A percentile compares a stretch with the other conserved stretches of the same genome.
These are phyloP conservation scores for Drosophila koepferae DNA, from an alignment of 2,888 invertebrate species.

Conservation along the genomic window DNA sequence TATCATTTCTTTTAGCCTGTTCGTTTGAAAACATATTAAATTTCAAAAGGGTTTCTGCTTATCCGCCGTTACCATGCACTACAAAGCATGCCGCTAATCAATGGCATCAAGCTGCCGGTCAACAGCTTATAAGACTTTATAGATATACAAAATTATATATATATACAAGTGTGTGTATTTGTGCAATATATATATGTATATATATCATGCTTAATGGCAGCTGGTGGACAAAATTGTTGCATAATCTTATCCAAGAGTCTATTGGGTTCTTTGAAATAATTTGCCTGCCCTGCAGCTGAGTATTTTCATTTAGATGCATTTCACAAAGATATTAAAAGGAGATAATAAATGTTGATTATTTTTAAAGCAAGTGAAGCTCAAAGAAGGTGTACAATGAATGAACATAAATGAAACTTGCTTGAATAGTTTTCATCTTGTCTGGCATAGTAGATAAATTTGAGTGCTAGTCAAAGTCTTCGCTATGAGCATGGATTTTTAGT, in stretches of 20 bases:
- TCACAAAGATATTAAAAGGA: not conserved
- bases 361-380: not conserved
- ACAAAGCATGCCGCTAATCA: slow-evolving; percentile 72
- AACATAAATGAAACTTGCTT: too few relatives aligned
- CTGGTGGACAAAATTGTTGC: slow-evolving; percentile 9
- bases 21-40: slow-evolving; percentile 67
- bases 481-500: too few relatives aligned
- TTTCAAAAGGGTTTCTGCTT: slow-evolving; percentile 62
- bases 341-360: not conserved
- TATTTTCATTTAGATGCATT: not conserved
- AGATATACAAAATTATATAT: slow-evolving; percentile 10
- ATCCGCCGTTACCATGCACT: slow-evolving; percentile 34
- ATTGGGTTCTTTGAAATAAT: not conserved
- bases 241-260: not conserved
- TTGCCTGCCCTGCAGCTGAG: not conserved
- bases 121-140: slow-evolving; percentile 21
- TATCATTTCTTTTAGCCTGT: slow-evolving; percentile 48
- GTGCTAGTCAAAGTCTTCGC: too few relatives aligned
- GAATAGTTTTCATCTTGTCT: too few relatives aligned
- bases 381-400: not conserved
- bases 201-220: not conserved
- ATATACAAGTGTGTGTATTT: not conserved
- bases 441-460: too few relatives aligned
- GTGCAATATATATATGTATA: not conserved
- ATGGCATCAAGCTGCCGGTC: slow-evolving; percentile 38